Percentiles rank a stretch among this genome's conserved stretches.
Evolutionary conservation across 2,888 invertebrate species (phyloP).

Genomic region (Synergus umbraculus): DNA sequence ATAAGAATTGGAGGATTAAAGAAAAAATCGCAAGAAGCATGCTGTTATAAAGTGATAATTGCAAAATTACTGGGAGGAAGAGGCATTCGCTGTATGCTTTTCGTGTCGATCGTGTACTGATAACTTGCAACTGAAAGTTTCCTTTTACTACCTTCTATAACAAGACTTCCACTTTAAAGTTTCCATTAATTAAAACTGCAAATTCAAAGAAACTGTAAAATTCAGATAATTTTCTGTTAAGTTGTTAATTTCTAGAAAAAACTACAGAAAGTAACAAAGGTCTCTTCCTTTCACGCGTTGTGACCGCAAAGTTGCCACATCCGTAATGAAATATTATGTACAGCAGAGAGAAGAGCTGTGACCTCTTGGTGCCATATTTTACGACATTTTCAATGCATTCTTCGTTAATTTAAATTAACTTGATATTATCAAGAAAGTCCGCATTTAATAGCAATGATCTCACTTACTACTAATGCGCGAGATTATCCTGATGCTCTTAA

Average conservation of each 20-base stretch:
- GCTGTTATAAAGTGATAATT: constrained; percentile 53
- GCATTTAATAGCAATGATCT: constrained; percentile 5
- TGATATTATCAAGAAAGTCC: background rate
- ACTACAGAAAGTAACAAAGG: background rate
- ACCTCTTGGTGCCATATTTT: constrained; percentile 1
- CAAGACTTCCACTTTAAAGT: constrained; percentile 2
- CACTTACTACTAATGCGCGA: constrained; percentile 1
- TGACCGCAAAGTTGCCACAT: constrained; percentile 30
- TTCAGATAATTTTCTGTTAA: background rate
- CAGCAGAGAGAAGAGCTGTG: background rate
- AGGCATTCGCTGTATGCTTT: background rate
- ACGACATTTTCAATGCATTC: constrained; percentile 25
- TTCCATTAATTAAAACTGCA: background rate
- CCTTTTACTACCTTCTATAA: background rate
- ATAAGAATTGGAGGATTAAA: constrained; percentile 7
- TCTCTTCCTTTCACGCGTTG: constrained; percentile 9
- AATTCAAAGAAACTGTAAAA: constrained; percentile 1
- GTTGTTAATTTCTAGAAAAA: constrained; percentile 24
- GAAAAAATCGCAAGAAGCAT: constrained; percentile 39
- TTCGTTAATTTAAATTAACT: background rate
- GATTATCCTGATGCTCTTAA: background rate
- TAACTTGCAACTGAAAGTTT: constrained; percentile 8
- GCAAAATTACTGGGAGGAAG: constrained; percentile 49
- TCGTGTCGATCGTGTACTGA: constrained; percentile 22
- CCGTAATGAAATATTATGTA: background rate